Percentiles rank a stretch among this genome's conserved stretches.
Evolutionary conservation across 1,140 invertebrate species (phyloP).

Genomic region (Pogonus chalceus): DNA sequence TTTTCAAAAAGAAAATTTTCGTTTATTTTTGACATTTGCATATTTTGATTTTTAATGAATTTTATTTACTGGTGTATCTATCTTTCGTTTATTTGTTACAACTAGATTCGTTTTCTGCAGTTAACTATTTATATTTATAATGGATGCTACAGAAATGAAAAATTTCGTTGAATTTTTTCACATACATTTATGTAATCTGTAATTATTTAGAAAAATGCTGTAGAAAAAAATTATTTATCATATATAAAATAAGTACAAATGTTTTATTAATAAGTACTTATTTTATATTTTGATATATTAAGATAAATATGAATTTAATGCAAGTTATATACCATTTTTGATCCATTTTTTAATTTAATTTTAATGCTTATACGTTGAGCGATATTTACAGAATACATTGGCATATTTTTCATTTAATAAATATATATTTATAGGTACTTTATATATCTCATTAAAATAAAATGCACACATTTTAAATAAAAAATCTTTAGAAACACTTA

Average conservation of each 20-base stretch:
- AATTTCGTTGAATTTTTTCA: no score
- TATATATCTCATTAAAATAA: background rate
- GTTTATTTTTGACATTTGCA: background rate
- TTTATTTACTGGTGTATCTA: background rate
- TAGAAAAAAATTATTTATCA: background rate
- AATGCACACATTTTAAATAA: background rate
- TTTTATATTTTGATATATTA: background rate
- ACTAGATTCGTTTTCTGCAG: background rate
- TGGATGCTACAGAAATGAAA: no score
- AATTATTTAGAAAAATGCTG: background rate
- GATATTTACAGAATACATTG: conserved; percentile 2
- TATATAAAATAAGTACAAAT: background rate
- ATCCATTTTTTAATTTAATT: background rate
- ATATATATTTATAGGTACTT: background rate
- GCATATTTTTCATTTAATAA: background rate
- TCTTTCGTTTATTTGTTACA: background rate
- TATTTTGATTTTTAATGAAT: background rate
- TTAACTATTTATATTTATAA: no score
- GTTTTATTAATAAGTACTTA: no score
- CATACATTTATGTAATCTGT: background rate
- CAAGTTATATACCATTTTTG: background rate
- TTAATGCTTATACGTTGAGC: background rate
- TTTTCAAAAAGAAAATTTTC: background rate
- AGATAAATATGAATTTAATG: background rate
- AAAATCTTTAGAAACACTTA: conserved; percentile 1